A percentile compares a stretch with the other conserved stretches of the same genome.
Conservation (phyloP, 1,140 invertebrate species). For the Cydia amplana region DNA sequence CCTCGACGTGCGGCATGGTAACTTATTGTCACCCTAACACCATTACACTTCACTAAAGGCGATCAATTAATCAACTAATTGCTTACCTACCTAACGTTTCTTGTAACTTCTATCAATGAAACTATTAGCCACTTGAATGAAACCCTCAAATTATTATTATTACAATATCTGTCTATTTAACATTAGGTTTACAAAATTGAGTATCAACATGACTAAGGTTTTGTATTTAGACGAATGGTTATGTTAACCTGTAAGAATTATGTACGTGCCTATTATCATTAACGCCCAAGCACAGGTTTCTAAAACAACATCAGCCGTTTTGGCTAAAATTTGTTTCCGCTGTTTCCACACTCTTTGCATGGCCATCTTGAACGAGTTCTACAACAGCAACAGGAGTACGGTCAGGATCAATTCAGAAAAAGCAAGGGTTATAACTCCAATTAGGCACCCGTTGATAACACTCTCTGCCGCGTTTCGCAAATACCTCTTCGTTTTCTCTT, state of each 20-base stretch:
- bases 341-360: constrained; percentile 50
- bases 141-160: constrained; percentile 12
- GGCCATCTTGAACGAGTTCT: constrained; percentile 45
- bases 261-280: constrained; percentile 46
- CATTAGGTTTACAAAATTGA: neutral
- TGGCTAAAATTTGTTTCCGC: constrained; percentile 44
- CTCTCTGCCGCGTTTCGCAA: constrained; percentile 55
- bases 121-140: constrained; percentile 19
- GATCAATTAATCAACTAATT: constrained; percentile 29
- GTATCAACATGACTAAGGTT: neutral
- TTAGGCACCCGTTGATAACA: constrained; percentile 53
- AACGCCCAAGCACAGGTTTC: constrained; percentile 50
- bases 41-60: too few relatives aligned
- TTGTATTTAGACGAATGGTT: neutral
- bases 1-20: neutral
- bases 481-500: constrained; percentile 46
- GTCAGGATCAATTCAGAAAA: constrained; percentile 57
- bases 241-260: neutral
- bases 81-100: constrained; percentile 13
- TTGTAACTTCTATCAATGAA: constrained; percentile 9
- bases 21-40: constrained; percentile 28
- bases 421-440: constrained; percentile 55
- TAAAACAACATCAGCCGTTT: constrained; percentile 41
- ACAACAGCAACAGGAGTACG: constrained; percentile 49
- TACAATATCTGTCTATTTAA: constrained; percentile 9